Conservation (phyloP, 2,113 vertebrate species). For the Silurus glanis region DNA sequence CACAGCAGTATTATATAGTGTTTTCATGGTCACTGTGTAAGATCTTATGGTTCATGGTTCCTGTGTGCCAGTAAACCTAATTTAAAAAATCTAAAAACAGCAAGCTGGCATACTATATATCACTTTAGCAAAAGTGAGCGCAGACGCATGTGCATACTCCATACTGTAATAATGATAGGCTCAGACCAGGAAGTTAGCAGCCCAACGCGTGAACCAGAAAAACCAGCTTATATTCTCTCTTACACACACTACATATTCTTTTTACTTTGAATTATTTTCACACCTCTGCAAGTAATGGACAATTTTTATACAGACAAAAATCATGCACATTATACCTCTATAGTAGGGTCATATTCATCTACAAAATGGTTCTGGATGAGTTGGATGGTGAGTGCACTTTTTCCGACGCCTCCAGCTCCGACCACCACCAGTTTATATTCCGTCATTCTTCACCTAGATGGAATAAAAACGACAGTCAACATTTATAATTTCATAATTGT, state of each 20-base stretch:
- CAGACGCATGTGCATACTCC: background rate
- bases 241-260: background rate
- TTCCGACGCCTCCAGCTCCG: slow-evolving; percentile 77
- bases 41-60: background rate
- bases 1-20: background rate
- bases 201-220: slow-evolving; percentile 58
- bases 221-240: slow-evolving; percentile 58
- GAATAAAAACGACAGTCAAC: slow-evolving; percentile 9
- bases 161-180: background rate
- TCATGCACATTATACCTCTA: slow-evolving; percentile 67
- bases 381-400: slow-evolving; percentile 77
- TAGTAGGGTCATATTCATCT: slow-evolving; percentile 79
- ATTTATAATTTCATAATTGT: background rate
- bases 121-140: background rate
- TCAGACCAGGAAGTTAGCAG: slow-evolving; percentile 31
- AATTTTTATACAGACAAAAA: background rate
- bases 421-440: slow-evolving; percentile 79
- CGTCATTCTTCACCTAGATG: slow-evolving; percentile 75
- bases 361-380: slow-evolving; percentile 81
- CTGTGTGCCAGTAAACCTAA: background rate
- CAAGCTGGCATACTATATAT: background rate
- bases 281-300: slow-evolving; percentile 12
- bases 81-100: background rate
- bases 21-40: background rate
- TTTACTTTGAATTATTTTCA: background rate